These are phyloP conservation scores for Trachymyrmex septentrionalis DNA, from an alignment of 1,140 invertebrate genomes.

Conservation along the genomic window DNA sequence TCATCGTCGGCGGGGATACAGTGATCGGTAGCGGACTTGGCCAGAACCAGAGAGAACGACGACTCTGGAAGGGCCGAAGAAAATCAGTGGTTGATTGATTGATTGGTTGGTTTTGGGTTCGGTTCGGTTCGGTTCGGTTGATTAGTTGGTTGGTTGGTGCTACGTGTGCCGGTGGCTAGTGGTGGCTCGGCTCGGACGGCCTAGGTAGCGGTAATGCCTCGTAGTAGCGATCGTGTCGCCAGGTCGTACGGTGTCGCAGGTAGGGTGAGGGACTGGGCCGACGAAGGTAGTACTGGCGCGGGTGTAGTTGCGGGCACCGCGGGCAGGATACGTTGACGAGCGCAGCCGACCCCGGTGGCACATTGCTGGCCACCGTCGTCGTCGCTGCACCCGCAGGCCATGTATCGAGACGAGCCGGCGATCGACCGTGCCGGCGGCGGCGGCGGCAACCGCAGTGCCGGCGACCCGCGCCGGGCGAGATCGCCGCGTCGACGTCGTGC, in stretches of 20 bases:
- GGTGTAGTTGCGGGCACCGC: slow-evolving; percentile 55
- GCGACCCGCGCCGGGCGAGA: no score
- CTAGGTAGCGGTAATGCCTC: slow-evolving; percentile 74
- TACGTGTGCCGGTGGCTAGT: slow-evolving; percentile 66
- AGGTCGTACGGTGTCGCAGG: slow-evolving; percentile 72
- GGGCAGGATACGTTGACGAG: slow-evolving; percentile 75
- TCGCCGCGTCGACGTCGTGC: slow-evolving; percentile 6
- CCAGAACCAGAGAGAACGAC: not conserved
- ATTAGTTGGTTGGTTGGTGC: slow-evolving; percentile 60
- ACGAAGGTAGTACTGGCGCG: slow-evolving; percentile 59
- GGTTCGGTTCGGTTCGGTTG: not conserved
- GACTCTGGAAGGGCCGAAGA: not conserved
- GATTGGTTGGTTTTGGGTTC: slow-evolving; percentile 38
- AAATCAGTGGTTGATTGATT: slow-evolving; percentile 47
- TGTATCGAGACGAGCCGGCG: slow-evolving; percentile 39
- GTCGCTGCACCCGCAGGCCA: slow-evolving; percentile 73
- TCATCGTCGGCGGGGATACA: not conserved
- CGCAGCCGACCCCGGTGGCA: slow-evolving; percentile 69
- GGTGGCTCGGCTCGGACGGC: slow-evolving; percentile 47
- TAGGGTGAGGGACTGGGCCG: slow-evolving; percentile 63
- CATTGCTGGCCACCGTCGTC: slow-evolving; percentile 69
- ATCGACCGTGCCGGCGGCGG: no score
- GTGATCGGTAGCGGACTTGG: not conserved
- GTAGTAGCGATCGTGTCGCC: slow-evolving; percentile 63
- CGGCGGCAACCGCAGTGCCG: no score